Evolutionary conservation across 1,140 invertebrate species (phyloP).

Genomic region (Platyura marginata): DNA sequence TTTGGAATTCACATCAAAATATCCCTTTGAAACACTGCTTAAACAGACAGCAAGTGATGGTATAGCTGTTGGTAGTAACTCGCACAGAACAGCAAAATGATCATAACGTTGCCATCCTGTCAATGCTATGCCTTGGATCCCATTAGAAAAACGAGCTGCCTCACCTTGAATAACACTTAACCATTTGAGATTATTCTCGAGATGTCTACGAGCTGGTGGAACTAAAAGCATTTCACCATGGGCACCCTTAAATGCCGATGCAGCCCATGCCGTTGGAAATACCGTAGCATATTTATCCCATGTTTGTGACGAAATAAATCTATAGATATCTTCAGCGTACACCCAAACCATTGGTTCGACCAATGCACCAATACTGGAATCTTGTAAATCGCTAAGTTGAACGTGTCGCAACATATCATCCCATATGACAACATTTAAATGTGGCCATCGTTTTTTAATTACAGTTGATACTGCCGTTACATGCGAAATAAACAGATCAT

Average conservation of each 20-base stretch:
- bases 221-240: conserved; percentile 59
- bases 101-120: conserved; percentile 72
- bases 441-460: conserved; percentile 40
- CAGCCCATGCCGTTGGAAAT: conserved; percentile 72
- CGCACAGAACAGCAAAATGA: conserved; percentile 84
- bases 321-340: conserved; percentile 41
- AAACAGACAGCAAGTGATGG: conserved; percentile 52
- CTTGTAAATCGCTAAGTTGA: conserved; percentile 40
- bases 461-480: conserved; percentile 39
- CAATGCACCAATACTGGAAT: conserved; percentile 47
- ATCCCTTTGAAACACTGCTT: conserved; percentile 36
- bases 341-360: conserved; percentile 82
- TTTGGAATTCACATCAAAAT: conserved; percentile 34
- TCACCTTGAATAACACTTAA: conserved; percentile 39
- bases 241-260: conserved; percentile 39
- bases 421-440: conserved; percentile 71
- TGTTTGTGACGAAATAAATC: conserved; percentile 27
- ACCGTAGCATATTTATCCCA: conserved; percentile 67
- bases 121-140: conserved; percentile 43
- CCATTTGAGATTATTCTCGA: conserved; percentile 55
- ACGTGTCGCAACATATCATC: conserved; percentile 83
- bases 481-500: conserved; percentile 52
- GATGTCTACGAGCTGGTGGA: conserved; percentile 42
- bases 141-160: conserved; percentile 27
- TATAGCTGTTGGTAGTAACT: conserved; percentile 67